phyloP scores from a whole-genome alignment of 2,113 vertebrate genomes.

The Podilymbus podiceps region DNA sequence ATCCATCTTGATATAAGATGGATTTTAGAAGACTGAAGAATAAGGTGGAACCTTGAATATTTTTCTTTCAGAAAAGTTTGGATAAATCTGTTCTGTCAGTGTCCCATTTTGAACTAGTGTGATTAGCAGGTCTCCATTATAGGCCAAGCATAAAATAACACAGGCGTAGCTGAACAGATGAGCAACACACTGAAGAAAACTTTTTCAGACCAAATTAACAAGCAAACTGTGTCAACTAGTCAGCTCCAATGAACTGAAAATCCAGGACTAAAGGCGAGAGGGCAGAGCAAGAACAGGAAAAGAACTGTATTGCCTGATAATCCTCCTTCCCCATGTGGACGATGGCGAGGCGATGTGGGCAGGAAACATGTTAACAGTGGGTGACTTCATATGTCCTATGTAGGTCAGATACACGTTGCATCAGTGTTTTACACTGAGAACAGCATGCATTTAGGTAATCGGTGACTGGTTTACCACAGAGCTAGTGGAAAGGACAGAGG shows the following conservation, averaged over 20 bases:
- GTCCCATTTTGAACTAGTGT: neutral
- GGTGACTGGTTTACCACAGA: neutral
- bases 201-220: neutral
- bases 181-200: neutral
- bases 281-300: neutral
- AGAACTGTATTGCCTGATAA: neutral
- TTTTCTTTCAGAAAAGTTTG: neutral
- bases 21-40: neutral
- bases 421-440: neutral
- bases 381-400: neutral
- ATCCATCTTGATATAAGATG: neutral
- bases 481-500: neutral
- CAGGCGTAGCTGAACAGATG: fast-evolving
- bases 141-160: neutral
- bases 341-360: neutral
- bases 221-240: neutral
- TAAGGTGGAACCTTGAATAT: neutral
- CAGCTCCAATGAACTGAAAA: neutral
- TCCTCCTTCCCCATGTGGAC: neutral
- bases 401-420: neutral
- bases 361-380: neutral
- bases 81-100: neutral
- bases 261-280: neutral
- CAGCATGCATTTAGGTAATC: too few species aligned
- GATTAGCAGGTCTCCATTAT: neutral